Percentiles rank a stretch among this genome's conserved stretches.
phyloP scores from a whole-genome alignment of 1,140 invertebrate genomes.

The Sweltsa coloradensis region DNA sequence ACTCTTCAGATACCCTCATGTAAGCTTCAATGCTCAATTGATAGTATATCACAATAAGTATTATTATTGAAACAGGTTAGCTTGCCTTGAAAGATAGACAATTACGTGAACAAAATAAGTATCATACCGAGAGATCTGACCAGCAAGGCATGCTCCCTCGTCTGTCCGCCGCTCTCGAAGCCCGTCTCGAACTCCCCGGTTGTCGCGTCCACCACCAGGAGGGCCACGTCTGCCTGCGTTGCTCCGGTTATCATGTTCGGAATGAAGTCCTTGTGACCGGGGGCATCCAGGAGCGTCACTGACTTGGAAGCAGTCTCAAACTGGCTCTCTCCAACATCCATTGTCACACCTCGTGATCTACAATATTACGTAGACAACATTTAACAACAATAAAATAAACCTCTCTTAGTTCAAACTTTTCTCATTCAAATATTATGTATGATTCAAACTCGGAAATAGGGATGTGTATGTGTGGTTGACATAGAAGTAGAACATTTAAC shows the following conservation, averaged over 20 bases:
- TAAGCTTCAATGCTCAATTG: too few relatives aligned
- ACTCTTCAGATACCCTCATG: too few relatives aligned
- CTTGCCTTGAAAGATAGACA: too few relatives aligned
- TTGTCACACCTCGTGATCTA: constrained; percentile 78
- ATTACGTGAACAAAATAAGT: too few relatives aligned
- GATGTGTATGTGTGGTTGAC: too few relatives aligned
- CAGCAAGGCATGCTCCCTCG: constrained; percentile 90
- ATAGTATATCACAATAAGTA: too few relatives aligned
- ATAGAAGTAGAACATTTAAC: too few relatives aligned
- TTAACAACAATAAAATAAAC: not conserved
- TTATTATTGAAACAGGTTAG: too few relatives aligned
- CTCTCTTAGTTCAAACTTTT: not conserved
- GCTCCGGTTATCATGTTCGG: constrained; percentile 99
- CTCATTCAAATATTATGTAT: not conserved
- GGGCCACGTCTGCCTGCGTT: constrained; percentile 91
- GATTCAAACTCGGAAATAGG: not conserved
- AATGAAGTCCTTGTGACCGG: constrained; percentile 97
- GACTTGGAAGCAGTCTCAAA: constrained; percentile 85
- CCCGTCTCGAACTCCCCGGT: constrained; percentile 98
- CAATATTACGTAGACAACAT: constrained; percentile 13
- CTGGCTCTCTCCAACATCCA: constrained; percentile 89
- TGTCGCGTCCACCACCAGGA: constrained; percentile 91
- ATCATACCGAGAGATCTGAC: constrained; percentile 76
- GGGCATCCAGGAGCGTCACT: constrained; percentile 86
- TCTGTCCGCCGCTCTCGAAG: constrained; percentile 95